These are phyloP conservation scores for Echinometra lucunter DNA, from an alignment of 53 echinoderm and acorn worm species.

Conservation along the genomic window DNA sequence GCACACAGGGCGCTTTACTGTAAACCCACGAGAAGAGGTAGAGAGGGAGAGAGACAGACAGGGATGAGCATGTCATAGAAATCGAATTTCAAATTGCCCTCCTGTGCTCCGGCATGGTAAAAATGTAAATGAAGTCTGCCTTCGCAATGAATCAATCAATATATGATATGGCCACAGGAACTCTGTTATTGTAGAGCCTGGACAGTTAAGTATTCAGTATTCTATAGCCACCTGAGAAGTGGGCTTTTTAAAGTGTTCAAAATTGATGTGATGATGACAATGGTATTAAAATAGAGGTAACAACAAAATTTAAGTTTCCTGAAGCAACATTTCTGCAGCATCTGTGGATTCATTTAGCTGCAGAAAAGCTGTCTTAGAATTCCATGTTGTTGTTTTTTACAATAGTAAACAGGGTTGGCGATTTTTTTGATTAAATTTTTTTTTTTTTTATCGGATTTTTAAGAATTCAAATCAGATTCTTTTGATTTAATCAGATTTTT, in stretches of 20 bases:
- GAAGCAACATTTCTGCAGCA: no score
- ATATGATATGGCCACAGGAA: constrained; percentile 46
- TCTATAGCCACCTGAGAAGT: constrained; percentile 35
- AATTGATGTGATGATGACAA: background rate
- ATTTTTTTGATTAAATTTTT: no score
- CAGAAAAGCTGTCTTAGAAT: background rate
- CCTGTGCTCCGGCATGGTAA: constrained; percentile 45
- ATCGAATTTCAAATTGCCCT: constrained; percentile 48
- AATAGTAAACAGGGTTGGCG: no score
- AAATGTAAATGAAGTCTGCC: constrained; percentile 65
- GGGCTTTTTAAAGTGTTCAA: constrained; percentile 37
- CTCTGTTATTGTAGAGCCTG: constrained; percentile 54
- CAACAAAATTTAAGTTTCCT: no score
- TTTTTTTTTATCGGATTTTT: no score
- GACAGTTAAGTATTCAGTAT: constrained; percentile 56
- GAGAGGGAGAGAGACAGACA: background rate
- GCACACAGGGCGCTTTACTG: background rate
- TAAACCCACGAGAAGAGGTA: constrained; percentile 15
- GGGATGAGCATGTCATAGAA: constrained; percentile 29
- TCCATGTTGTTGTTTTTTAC: no score
- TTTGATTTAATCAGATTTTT: no score
- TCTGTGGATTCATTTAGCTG: no score
- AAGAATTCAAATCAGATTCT: no score
- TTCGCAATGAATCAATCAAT: constrained; percentile 64
- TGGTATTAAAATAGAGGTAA: background rate